phyloP scores from a whole-genome alignment of 2,888 invertebrate genomes.

The Drosophila quinaria region DNA sequence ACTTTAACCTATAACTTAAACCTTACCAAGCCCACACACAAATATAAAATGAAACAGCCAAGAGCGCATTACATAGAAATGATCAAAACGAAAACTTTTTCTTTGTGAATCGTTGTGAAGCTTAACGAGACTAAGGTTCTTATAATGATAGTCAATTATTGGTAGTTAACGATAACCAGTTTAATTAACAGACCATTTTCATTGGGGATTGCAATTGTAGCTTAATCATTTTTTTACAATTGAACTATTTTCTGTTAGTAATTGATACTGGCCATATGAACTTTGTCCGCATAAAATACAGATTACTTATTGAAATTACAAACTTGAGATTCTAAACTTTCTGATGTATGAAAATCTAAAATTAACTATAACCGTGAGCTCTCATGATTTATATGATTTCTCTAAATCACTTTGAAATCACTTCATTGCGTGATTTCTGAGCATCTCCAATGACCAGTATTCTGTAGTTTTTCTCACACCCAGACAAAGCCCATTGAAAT shows the following conservation, averaged over 20 bases:
- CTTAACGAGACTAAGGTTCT: not conserved
- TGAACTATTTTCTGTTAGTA: conserved; percentile 10
- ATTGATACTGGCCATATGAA: conserved; percentile 8
- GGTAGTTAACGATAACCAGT: conserved; percentile 20
- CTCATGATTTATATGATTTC: no score
- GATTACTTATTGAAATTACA: conserved; percentile 1
- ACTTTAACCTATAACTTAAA: conserved; percentile 16
- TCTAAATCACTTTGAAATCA: not conserved
- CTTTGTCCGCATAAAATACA: not conserved
- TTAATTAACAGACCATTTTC: conserved; percentile 16
- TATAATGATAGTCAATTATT: conserved; percentile 21
- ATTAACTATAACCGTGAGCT: no score
- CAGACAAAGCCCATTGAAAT: conserved; percentile 60
- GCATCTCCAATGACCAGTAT: conserved; percentile 52
- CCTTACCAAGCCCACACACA: conserved; percentile 25
- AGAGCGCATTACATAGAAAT: not conserved
- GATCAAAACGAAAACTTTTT: not conserved
- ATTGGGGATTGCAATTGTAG: conserved; percentile 14
- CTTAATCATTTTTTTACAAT: conserved; percentile 11
- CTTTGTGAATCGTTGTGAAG: not conserved
- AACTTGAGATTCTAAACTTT: not conserved
- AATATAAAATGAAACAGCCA: not conserved
- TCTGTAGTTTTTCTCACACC: conserved; percentile 54
- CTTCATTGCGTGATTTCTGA: conserved; percentile 43
- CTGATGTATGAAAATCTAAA: no score